Evolutionary conservation across 2,888 invertebrate genomes (phyloP), one percentile per base, ranked within the genome.

Genomic region (Drosophila longiperda): DNA sequence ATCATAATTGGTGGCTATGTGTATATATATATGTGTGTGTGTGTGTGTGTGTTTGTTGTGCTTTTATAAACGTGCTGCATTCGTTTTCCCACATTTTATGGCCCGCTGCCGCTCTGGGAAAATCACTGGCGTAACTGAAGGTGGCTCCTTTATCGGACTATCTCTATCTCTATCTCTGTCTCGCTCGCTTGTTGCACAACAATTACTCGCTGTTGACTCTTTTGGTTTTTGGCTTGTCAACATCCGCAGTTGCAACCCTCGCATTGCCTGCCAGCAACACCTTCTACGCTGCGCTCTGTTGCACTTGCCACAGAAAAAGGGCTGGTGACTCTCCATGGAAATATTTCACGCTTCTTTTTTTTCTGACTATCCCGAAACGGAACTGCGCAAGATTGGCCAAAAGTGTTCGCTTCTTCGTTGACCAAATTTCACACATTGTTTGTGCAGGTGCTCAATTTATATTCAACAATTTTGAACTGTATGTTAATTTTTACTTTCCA

Each of bases 1-100:
- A 89, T 84, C 84, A 86, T 83, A 80, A 87, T 63, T 80, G 69
- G 63, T 74, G 48, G 45, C 15, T 45, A 15, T 45, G 7, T 20
- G 20, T 3, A 26, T 7, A 3, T 11, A 6, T 53, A 1, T 40
- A 1, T 40, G 4, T 40, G 0, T n/a, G 4, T 65, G 42, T 52
- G 3, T n/a, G 5, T 50, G 6, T 36, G 23, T 60, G 36, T 20
- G 11, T 7, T 12, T 34, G 42, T 54, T 63, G 34, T 36, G 32
- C 15, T 32, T 26, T 32, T 26, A 5, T 38, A 48, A 48, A 15
- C 23, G 52, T 52, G 52, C 34, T 80, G 75, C 76, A 61, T 54
- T 78, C 66, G 23, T 74, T 82, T 89, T 86, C 85, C 87, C 85
- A 86, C 88, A 89, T 89, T 87, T 74, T 75, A 80, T 80, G 89